Conservation (phyloP, 2,888 invertebrate genomes). For the Parnassius smintheus region DNA sequence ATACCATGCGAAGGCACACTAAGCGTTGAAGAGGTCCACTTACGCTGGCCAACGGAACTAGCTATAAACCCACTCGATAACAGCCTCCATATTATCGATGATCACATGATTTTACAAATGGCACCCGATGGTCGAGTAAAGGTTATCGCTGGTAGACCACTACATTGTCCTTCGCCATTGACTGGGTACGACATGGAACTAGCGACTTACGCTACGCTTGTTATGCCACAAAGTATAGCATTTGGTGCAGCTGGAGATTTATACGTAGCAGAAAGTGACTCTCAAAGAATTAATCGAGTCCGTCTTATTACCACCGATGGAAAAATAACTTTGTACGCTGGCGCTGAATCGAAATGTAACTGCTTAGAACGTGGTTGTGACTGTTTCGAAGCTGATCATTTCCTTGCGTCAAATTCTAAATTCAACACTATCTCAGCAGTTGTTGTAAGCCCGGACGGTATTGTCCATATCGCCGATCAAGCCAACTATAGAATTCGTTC, state of each 20-base stretch:
- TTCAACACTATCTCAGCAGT: slow-evolving; percentile 97
- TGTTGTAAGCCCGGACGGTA: slow-evolving; percentile 95
- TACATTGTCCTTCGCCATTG: slow-evolving; percentile 93
- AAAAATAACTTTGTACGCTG: slow-evolving; percentile 95
- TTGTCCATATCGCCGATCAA: slow-evolving; percentile 97
- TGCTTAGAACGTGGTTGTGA: slow-evolving; percentile 95
- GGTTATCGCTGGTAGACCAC: slow-evolving; percentile 95
- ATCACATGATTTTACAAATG: slow-evolving; percentile 96
- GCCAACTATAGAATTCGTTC: slow-evolving; percentile 94
- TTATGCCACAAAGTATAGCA: slow-evolving; percentile 96
- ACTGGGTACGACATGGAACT: slow-evolving; percentile 91
- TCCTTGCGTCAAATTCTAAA: slow-evolving; percentile 94
- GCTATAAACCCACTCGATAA: slow-evolving; percentile 97
- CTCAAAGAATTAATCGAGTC: slow-evolving; percentile 95
- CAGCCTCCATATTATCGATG: slow-evolving; percentile 96
- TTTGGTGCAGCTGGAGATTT: slow-evolving; percentile 96
- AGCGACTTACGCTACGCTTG: slow-evolving; percentile 94
- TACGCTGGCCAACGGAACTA: slow-evolving; percentile 97
- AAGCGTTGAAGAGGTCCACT: slow-evolving; percentile 94
- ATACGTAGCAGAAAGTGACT: slow-evolving; percentile 97
- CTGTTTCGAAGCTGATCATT: slow-evolving; percentile 95
- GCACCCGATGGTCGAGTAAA: slow-evolving; percentile 95
- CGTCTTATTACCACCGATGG: slow-evolving; percentile 96
- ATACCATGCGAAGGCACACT: slow-evolving; percentile 95
- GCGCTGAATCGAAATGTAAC: slow-evolving; percentile 96